phyloP scores from a whole-genome alignment of 2,797 vertebrate species.

The Neosilurus hyrtlii region DNA sequence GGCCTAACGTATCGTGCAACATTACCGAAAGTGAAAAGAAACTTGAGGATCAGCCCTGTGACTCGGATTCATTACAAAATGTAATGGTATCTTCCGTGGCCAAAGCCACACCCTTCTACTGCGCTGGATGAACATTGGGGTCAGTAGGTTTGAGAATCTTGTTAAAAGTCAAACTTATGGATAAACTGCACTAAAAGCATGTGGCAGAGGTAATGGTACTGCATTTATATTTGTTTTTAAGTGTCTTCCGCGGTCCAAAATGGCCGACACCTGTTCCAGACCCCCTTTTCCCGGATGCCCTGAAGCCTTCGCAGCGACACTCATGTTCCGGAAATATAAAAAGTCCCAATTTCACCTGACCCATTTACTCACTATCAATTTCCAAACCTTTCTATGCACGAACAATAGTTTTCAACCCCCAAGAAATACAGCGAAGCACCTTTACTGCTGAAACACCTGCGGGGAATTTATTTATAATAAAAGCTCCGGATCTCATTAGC shows the following conservation, averaged over 20 bases:
- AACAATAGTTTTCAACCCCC: constrained; percentile 14
- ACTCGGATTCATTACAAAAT: no score
- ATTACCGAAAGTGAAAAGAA: no score
- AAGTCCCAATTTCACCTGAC: constrained; percentile 42
- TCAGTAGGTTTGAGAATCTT: no score
- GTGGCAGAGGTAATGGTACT: no score
- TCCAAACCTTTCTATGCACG: constrained; percentile 18
- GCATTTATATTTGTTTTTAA: no score
- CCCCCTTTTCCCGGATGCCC: constrained; percentile 18
- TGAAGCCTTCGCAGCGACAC: constrained; percentile 24
- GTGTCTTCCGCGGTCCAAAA: constrained; percentile 5
- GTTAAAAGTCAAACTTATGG: no score
- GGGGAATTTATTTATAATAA: constrained; percentile 13
- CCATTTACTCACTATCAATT: constrained; percentile 49
- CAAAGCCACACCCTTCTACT: no score
- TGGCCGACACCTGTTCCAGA: constrained; percentile 42
- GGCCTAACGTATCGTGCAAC: no score
- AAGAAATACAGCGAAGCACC: neutral
- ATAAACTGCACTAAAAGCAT: no score
- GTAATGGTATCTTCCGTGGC: no score
- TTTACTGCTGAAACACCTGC: neutral
- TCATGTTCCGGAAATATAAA: constrained; percentile 45
- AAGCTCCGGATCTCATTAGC: constrained; percentile 1
- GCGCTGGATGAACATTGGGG: no score
- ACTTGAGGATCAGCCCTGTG: no score